A percentile compares a stretch with the other conserved stretches of the same genome.
Conservation (phyloP, 2,113 vertebrate species). For the Nestor notabilis region DNA sequence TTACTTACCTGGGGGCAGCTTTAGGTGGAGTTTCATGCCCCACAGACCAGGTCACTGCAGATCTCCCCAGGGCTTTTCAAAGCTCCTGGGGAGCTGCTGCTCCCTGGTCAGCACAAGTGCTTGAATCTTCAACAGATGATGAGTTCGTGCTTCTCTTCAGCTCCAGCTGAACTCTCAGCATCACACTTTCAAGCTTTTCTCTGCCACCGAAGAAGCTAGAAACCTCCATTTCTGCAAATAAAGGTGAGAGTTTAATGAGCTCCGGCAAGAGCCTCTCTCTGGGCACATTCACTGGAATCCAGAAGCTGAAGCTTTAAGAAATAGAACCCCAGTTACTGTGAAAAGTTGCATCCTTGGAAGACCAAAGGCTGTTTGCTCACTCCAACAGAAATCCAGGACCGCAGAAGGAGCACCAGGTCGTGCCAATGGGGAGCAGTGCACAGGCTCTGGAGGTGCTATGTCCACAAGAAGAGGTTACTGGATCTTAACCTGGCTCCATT, state of each 20-base stretch:
- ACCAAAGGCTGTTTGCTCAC: not conserved
- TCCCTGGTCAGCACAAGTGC: not conserved
- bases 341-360: not conserved
- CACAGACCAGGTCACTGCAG: not conserved
- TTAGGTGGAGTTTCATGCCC: not conserved
- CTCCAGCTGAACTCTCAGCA: not conserved
- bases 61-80: not conserved
- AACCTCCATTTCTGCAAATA: not conserved
- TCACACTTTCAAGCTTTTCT: not conserved
- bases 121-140: not conserved
- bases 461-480: not conserved
- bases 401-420: not conserved
- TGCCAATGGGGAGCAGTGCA: fast-evolving
- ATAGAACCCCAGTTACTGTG: not conserved
- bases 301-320: not conserved
- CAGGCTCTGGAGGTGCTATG: not conserved
- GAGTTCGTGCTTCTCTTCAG: not conserved
- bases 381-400: not conserved
- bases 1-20: fast-evolving
- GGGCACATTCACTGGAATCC: not conserved
- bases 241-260: not conserved
- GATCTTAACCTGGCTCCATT: not conserved
- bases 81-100: not conserved
- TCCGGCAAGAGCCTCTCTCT: not conserved
- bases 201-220: not conserved